A percentile compares a stretch with the other conserved stretches of the same genome.
Evolutionary conservation across 2,113 vertebrate genomes (phyloP).

Genomic region (Onychostruthus taczanowskii): DNA sequence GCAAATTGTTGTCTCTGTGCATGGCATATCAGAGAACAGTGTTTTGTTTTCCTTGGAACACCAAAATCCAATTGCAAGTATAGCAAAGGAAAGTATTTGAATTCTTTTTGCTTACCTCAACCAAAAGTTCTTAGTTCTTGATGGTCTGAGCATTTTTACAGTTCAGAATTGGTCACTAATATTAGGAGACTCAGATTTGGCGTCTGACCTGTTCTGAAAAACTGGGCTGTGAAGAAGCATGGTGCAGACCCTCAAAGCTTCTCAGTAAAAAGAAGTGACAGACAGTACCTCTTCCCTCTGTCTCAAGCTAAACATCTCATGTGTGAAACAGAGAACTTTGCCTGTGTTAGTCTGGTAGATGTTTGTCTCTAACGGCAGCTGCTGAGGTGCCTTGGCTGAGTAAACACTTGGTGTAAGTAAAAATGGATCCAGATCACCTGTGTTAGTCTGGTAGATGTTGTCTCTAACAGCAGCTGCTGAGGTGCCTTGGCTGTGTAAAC

Average conservation of each 20-base stretch:
- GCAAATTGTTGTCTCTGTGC: not conserved
- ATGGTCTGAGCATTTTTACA: not conserved
- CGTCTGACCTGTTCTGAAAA: not conserved
- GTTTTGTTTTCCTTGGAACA: not conserved
- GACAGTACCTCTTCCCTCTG: not conserved
- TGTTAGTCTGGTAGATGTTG: not conserved
- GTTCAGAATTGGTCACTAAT: not conserved
- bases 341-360: not conserved
- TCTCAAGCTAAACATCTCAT: not conserved
- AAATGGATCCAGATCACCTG: not conserved
- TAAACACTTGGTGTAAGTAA: not conserved
- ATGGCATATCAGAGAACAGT: not conserved
- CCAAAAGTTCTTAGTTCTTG: not conserved
- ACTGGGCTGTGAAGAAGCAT: not conserved
- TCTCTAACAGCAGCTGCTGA: not conserved
- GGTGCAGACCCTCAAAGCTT: not conserved
- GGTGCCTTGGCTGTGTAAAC: not conserved
- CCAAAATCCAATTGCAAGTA: not conserved
- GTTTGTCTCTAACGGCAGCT: not conserved
- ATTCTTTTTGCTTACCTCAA: not conserved
- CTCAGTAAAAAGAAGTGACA: not conserved
- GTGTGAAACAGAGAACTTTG: not conserved
- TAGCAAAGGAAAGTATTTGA: not conserved
- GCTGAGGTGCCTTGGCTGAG: not conserved
- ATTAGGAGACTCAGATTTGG: not conserved